Evolutionary conservation across 2,888 invertebrate species (phyloP), one percentile per base, ranked within the genome.

Genomic region (Melinaea marsaeus): DNA sequence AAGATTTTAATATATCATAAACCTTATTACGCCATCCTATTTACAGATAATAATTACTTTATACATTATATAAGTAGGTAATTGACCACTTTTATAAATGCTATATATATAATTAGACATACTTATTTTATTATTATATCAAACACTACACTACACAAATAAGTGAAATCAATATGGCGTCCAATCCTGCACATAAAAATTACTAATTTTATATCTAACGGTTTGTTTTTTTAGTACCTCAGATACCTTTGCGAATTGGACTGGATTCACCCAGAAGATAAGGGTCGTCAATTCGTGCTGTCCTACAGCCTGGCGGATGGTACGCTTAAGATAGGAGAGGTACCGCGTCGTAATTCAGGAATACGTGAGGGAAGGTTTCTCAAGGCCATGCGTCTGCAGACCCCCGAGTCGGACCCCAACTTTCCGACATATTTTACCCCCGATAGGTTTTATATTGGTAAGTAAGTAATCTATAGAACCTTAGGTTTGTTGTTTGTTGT

Each of bases 201-300:
- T 32, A 32, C 9, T 51, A 51, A 3, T 22, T 13, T 32, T 4
- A 57, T 57, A 56, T 58, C 4, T 37, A 22, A 55, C 32, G 9
- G 11, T 4, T 63, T 54, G 42, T 42, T 66, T 70, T 51, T 67
- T 22, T 67, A 92, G 90, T 92, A 93, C 59, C 88, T 96, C 0
- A 92, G 96, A 51, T 97, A 96, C 79, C 93, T 94, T 60, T 95
- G 95, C 78, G 91, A 93, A 65, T 90, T 97, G 90, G 95, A 96
- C 72, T 94, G 94, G 68, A 93, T 95, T 4, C 94, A 95, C 76
- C 95, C 95, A 0, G 96, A 96, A 76, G 96, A 97, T 81, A 82
- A 91, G 42, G 93, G 93, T 2, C 92, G 97, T 42, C 89, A 93
- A 70, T 97, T 97, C 79, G 91, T 96, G 47, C 79, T 97, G 47